These are phyloP conservation scores for Fissipunctia ypsillon DNA, from an alignment of 2,888 invertebrate genomes.

Conservation along the genomic window DNA sequence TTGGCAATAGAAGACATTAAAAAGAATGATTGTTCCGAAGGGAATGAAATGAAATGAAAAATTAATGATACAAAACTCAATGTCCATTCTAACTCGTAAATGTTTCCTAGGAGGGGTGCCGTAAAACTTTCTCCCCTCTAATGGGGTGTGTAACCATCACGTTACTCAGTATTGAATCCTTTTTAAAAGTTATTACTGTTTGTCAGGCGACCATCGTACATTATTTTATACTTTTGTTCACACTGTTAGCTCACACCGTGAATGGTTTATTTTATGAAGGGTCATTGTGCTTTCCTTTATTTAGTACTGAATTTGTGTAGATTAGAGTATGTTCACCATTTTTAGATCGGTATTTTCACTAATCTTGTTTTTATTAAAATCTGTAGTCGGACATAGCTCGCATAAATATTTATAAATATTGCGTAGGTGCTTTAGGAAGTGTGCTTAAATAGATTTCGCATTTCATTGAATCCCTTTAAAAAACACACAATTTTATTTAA, in stretches of 20 bases:
- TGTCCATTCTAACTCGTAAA: conserved; percentile 28
- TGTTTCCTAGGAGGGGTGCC: conserved; percentile 32
- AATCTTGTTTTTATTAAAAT: background rate
- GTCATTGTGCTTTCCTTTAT: background rate
- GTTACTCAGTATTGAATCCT: conserved; percentile 37
- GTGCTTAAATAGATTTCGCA: background rate
- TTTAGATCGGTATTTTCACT: background rate
- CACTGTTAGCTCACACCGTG: background rate
- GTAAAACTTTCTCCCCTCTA: conserved; percentile 30
- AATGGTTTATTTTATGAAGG: conserved; percentile 15
- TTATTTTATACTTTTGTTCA: conserved; percentile 28
- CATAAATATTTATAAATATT: background rate
- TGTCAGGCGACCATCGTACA: conserved; percentile 44
- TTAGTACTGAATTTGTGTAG: background rate
- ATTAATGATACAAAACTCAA: conserved; percentile 1
- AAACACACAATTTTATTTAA: background rate
- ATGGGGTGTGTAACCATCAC: conserved; percentile 49
- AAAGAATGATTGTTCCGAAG: too few species aligned
- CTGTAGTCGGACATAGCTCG: background rate
- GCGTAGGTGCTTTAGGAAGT: background rate
- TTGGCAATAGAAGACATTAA: too few species aligned
- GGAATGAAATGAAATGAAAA: too few species aligned
- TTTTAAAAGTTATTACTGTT: conserved; percentile 47
- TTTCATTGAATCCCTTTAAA: background rate
- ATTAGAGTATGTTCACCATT: background rate